Evolutionary conservation across 2,888 invertebrate species (phyloP).

Genomic region (Pasiphila rectangulata): DNA sequence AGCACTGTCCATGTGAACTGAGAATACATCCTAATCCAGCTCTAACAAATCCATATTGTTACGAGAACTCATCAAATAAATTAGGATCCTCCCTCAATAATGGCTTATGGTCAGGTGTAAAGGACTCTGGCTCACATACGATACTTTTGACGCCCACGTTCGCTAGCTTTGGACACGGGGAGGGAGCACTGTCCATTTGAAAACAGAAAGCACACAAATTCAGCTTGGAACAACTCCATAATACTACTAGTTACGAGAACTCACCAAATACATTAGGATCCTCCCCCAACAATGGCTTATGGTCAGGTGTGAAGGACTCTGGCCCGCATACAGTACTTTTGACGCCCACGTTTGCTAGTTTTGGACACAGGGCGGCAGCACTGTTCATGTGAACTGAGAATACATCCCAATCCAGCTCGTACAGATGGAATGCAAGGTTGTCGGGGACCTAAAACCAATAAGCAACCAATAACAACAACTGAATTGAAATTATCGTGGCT

Average conservation of each 20-base stretch:
- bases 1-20: conserved; percentile 86
- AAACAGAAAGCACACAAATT: conserved; percentile 72
- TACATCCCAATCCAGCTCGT: conserved; percentile 92
- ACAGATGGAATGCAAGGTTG: conserved; percentile 91
- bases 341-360: conserved; percentile 87
- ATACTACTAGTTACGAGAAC: conserved; percentile 13
- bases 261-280: conserved; percentile 83
- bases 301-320: conserved; percentile 95
- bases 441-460: conserved; percentile 82
- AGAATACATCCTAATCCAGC: conserved; percentile 56
- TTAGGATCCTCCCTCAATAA: conserved; percentile 89
- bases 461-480: background rate
- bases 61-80: conserved; percentile 69
- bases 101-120: conserved; percentile 95
- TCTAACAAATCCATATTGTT: background rate
- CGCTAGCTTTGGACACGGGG: conserved; percentile 87
- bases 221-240: background rate
- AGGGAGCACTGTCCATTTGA: conserved; percentile 86
- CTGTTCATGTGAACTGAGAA: conserved; percentile 88
- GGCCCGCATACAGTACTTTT: conserved; percentile 94
- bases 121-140: conserved; percentile 94
- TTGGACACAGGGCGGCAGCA: conserved; percentile 87
- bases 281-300: conserved; percentile 91
- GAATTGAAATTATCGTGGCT: no score
- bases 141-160: conserved; percentile 90